Conservation (phyloP, 2,113 vertebrate genomes). For the Columba janthina region DNA sequence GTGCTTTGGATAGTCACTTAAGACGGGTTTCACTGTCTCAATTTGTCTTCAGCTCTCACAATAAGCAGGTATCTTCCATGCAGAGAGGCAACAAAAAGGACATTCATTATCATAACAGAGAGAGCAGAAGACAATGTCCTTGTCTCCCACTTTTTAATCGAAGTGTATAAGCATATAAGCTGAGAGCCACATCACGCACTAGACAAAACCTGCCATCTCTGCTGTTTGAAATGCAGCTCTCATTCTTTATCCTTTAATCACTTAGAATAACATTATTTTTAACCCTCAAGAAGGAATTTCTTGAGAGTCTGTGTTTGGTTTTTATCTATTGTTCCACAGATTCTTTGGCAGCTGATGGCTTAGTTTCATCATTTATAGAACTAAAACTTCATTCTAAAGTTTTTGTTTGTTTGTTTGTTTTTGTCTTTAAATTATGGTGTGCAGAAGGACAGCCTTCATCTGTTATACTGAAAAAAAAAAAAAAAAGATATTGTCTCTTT, state of each 20-base stretch:
- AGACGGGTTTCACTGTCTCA: not conserved
- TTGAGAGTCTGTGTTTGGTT: slow-evolving; percentile 21
- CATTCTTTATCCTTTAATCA: not conserved
- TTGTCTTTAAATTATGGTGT: not conserved
- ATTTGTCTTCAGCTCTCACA: not conserved
- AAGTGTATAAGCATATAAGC: not conserved
- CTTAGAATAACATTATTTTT: not conserved
- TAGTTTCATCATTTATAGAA: not conserved
- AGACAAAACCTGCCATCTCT: not conserved
- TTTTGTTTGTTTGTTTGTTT: not conserved
- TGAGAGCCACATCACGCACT: not conserved
- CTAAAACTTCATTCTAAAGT: not conserved
- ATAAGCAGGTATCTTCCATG: not conserved
- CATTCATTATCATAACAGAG: not conserved
- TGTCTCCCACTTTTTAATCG: not conserved
- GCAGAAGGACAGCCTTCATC: slow-evolving; percentile 44
- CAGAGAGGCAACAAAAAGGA: not conserved
- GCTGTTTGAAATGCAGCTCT: not conserved
- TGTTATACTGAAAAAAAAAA: not conserved
- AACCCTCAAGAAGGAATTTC: not conserved
- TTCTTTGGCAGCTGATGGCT: slow-evolving; percentile 47
- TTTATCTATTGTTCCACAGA: not conserved
- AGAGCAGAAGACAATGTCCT: not conserved
- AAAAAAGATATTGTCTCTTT: slow-evolving; percentile 54
- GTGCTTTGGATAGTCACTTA: slow-evolving; percentile 9